Evolutionary conservation across 2,113 vertebrate species (phyloP).

Genomic region (Panthera uncia): DNA sequence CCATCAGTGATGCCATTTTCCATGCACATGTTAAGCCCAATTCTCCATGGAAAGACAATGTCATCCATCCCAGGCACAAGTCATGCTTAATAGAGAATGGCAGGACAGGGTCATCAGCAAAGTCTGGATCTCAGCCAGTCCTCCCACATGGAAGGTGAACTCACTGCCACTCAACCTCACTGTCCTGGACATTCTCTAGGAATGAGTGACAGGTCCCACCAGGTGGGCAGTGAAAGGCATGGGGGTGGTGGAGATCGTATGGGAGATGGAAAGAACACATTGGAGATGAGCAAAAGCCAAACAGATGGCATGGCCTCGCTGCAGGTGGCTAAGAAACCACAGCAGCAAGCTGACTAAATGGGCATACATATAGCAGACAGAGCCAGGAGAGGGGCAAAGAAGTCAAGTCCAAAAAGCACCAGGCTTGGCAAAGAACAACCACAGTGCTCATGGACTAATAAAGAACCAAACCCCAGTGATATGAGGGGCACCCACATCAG

Average conservation of each 20-base stretch:
- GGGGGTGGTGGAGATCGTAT: background rate
- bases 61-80: constrained; percentile 1
- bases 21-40: constrained; percentile 5
- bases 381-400: background rate
- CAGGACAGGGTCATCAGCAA: constrained; percentile 46
- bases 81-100: constrained; percentile 51
- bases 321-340: background rate
- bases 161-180: constrained; percentile 39
- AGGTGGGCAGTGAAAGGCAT: constrained; percentile 37
- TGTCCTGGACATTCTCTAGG: background rate
- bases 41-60: constrained; percentile 22
- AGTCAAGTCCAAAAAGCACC: background rate
- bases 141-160: constrained; percentile 49
- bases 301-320: constrained; percentile 47
- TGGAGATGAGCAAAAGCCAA: constrained; percentile 15
- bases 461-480: background rate
- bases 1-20: background rate
- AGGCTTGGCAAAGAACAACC: constrained; percentile 5
- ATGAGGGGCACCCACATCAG: background rate
- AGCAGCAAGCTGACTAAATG: constrained; percentile 37
- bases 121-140: constrained; percentile 54
- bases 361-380: background rate
- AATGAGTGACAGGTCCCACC: constrained; percentile 50
- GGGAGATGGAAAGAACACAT: constrained; percentile 8
- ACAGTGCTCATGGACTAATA: background rate